A percentile compares a stretch with the other conserved stretches of the same genome.
Evolutionary conservation across 2,113 vertebrate species (phyloP).

Genomic region (Alces alces): DNA sequence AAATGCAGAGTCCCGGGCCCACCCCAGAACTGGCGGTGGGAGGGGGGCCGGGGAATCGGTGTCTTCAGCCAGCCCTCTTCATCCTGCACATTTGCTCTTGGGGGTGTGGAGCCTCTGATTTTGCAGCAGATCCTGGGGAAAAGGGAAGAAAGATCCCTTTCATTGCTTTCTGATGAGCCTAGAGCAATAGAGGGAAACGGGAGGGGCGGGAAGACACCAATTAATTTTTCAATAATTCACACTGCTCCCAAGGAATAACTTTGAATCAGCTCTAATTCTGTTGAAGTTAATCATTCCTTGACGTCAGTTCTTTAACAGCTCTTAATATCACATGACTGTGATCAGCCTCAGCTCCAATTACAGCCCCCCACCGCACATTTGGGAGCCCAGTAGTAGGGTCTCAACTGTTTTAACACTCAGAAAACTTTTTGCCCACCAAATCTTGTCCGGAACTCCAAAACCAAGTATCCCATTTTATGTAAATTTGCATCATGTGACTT

Average conservation of each 20-base stretch:
- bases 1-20: neutral
- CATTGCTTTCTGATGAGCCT: neutral
- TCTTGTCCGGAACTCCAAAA: neutral
- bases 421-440: neutral
- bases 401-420: neutral
- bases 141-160: neutral
- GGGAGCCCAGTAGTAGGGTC: neutral
- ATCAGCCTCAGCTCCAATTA: neutral
- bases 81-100: neutral
- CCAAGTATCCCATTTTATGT: neutral
- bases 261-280: neutral
- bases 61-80: neutral
- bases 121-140: neutral
- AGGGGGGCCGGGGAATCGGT: too few species aligned
- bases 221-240: constrained; percentile 19
- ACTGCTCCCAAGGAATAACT: neutral
- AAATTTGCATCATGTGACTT: constrained; percentile 18
- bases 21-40: neutral
- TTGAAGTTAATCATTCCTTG: neutral
- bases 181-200: neutral
- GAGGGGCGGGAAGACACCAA: neutral
- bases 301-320: neutral
- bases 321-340: neutral
- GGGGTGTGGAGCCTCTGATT: neutral
- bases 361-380: fast-evolving